A percentile compares a stretch with the other conserved stretches of the same genome.
Conservation (phyloP, 2,888 invertebrate species). For the Perithous albicinctus region DNA sequence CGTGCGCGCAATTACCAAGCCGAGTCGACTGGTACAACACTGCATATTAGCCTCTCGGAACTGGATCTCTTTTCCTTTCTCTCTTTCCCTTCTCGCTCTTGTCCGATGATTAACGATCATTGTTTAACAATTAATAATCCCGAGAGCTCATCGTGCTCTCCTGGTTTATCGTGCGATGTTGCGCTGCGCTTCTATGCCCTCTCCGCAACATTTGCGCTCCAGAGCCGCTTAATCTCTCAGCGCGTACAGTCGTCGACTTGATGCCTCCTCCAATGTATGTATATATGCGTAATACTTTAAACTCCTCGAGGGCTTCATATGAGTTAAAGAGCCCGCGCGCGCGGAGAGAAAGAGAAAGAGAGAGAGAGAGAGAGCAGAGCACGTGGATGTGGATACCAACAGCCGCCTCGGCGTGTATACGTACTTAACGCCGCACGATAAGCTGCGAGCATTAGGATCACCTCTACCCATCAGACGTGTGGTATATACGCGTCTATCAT, state of each 20-base stretch:
- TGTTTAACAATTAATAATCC: constrained; percentile 72
- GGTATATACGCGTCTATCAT: constrained; percentile 1
- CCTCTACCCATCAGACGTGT: constrained; percentile 45
- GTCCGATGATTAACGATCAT: constrained; percentile 71
- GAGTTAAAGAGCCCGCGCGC: constrained; percentile 48
- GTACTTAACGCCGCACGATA: constrained; percentile 59
- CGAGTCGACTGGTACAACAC: constrained; percentile 28
- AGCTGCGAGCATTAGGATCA: constrained; percentile 56
- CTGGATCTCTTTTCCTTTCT: constrained; percentile 30
- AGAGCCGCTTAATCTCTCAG: constrained; percentile 61
- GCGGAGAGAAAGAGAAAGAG: no score
- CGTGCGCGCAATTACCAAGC: constrained; percentile 60
- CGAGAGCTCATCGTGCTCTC: constrained; percentile 54
- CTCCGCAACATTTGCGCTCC: constrained; percentile 28
- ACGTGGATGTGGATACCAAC: constrained; percentile 53
- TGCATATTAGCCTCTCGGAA: constrained; percentile 47
- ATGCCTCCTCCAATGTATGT: constrained; percentile 40
- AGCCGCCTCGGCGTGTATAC: constrained; percentile 12
- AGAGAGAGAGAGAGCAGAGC: no score
- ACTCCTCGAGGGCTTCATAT: constrained; percentile 39
- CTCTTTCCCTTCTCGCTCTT: constrained; percentile 51
- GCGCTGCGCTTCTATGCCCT: constrained; percentile 34
- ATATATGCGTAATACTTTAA: constrained; percentile 52
- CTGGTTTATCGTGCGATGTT: constrained; percentile 59
- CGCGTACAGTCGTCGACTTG: constrained; percentile 8